phyloP scores from a whole-genome alignment of 2,797 vertebrate species.

The Lophotriccus pileatus region DNA sequence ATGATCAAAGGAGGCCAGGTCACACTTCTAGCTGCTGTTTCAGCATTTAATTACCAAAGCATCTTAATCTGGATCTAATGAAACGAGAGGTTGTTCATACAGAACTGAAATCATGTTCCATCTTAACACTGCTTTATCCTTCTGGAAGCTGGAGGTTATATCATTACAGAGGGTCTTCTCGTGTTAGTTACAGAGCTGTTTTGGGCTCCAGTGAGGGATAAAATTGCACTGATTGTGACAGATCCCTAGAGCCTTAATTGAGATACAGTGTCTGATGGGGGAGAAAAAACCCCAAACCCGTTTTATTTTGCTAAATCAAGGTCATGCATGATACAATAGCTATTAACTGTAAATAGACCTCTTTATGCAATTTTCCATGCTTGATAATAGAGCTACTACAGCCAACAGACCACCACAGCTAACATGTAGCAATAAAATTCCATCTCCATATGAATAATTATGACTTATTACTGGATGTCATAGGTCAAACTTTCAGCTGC shows the following conservation, averaged over 20 bases:
- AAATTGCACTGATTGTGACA: background rate
- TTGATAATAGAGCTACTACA: background rate
- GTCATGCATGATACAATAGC: background rate
- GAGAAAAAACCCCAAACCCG: rapidly evolving
- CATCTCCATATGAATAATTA: background rate
- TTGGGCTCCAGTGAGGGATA: background rate
- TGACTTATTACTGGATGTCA: background rate
- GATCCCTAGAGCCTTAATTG: background rate
- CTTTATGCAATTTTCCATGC: background rate
- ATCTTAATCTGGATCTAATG: background rate
- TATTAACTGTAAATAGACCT: background rate
- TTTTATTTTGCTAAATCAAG: background rate
- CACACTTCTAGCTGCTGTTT: background rate
- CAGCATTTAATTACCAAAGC: background rate
- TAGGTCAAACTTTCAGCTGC: background rate
- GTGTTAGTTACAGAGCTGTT: background rate
- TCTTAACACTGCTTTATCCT: background rate
- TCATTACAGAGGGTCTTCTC: background rate
- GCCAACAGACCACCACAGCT: background rate
- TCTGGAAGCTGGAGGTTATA: background rate
- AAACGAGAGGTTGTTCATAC: background rate
- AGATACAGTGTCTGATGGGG: background rate
- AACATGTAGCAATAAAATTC: background rate
- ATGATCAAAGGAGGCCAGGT: background rate
- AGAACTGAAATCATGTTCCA: background rate